phyloP scores from a whole-genome alignment of 2,113 vertebrate genomes.

The Trachemys scripta region DNA sequence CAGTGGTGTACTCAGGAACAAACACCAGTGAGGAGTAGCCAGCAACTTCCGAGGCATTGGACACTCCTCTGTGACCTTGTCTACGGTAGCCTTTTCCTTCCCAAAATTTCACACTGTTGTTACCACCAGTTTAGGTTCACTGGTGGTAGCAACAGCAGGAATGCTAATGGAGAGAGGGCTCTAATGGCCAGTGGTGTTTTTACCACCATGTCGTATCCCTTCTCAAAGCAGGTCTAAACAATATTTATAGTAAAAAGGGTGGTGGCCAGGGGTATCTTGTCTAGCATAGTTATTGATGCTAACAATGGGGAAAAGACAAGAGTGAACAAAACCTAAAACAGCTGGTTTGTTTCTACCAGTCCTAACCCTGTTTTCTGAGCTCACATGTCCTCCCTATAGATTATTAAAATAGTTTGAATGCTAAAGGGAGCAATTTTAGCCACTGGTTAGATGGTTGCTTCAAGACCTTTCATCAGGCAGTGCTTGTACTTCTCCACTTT shows the following conservation, averaged over 20 bases:
- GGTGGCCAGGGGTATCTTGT: rapidly evolving
- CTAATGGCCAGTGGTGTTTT: background rate
- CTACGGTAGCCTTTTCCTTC: background rate
- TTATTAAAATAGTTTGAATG: background rate
- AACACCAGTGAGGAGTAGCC: background rate
- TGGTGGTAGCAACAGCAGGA: background rate
- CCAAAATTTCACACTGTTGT: background rate
- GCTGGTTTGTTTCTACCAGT: background rate
- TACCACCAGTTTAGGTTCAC: background rate
- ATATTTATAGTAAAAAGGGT: background rate
- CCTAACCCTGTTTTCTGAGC: background rate
- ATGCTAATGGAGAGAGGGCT: rapidly evolving
- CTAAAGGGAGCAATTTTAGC: background rate
- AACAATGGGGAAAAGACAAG: background rate
- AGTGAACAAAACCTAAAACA: background rate
- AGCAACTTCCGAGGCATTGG: background rate
- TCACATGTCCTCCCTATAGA: background rate
- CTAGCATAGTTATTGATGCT: background rate
- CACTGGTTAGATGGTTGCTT: background rate
- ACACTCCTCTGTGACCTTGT: background rate
- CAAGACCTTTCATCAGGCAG: background rate
- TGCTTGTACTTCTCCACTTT: background rate
- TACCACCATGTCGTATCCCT: background rate
- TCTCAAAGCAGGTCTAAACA: background rate
- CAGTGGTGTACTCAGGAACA: background rate